Evolutionary conservation across 1,140 invertebrate species (phyloP).

Genomic region (Drosophila bifasciata): DNA sequence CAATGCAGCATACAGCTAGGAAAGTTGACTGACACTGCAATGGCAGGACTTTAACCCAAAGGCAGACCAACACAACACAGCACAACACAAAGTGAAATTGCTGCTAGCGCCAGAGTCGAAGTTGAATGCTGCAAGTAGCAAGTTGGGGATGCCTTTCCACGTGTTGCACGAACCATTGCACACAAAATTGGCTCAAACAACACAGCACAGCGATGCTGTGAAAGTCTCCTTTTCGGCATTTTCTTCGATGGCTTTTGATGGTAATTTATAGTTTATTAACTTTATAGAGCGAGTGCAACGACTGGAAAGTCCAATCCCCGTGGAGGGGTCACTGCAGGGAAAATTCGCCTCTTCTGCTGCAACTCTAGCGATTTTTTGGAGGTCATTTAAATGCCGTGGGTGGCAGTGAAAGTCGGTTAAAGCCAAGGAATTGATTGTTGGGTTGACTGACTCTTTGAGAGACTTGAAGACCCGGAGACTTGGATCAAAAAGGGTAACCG

Average conservation of each 20-base stretch:
- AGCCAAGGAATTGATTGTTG: conserved; percentile 32
- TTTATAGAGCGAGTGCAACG: conserved; percentile 75
- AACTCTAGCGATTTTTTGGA: too few species aligned
- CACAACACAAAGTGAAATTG: conserved; percentile 72
- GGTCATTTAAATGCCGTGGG: conserved; percentile 77
- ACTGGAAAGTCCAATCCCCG: conserved; percentile 52
- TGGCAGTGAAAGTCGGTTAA: conserved; percentile 75
- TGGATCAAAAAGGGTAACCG: conserved; percentile 17
- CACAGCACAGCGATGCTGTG: conserved; percentile 31
- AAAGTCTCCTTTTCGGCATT: conserved; percentile 60
- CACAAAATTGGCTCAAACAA: conserved; percentile 43
- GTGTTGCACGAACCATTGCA: conserved; percentile 66
- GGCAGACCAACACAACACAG: conserved; percentile 35
- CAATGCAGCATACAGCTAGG: conserved; percentile 41
- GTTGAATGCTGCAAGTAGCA: conserved; percentile 34
- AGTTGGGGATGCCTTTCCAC: conserved; percentile 57
- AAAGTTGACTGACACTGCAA: conserved; percentile 76
- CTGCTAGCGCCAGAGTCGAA: conserved; percentile 35
- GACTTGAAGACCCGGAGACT: conserved; percentile 6
- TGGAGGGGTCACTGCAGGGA: conserved; percentile 22
- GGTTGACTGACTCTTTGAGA: conserved; percentile 48
- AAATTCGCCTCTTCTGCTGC: conserved; percentile 14
- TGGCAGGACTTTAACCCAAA: conserved; percentile 78
- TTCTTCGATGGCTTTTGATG: conserved; percentile 68
- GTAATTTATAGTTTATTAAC: conserved; percentile 83